These are phyloP conservation scores for Willowsia nigromaculata DNA, from an alignment of 2,888 invertebrate genomes.

Conservation along the genomic window DNA sequence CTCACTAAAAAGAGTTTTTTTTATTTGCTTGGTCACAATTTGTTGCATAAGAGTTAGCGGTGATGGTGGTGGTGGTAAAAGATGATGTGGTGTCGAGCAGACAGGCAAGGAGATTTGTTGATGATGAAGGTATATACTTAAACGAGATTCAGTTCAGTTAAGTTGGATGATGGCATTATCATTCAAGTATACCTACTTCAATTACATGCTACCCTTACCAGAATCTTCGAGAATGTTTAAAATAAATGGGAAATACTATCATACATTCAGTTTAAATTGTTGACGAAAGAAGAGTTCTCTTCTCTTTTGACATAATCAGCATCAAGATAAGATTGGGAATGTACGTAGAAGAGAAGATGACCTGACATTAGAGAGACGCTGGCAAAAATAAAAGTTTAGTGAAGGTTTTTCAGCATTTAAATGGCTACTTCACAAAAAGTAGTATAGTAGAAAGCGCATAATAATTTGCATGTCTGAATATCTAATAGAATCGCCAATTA, in stretches of 20 bases:
- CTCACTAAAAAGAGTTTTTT: slow-evolving; percentile 2
- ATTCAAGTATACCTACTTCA: not conserved
- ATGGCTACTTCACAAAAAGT: too few relatives aligned
- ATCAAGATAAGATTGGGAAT: too few relatives aligned
- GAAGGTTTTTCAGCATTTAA: too few relatives aligned
- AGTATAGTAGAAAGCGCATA: too few relatives aligned
- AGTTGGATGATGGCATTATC: not conserved
- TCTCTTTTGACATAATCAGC: too few relatives aligned
- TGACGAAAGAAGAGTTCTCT: not conserved
- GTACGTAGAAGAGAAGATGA: too few relatives aligned
- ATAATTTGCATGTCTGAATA: too few relatives aligned
- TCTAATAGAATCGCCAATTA: too few relatives aligned
- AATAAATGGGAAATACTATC: not conserved
- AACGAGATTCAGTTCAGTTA: not conserved
- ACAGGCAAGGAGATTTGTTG: not conserved
- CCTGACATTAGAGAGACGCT: too few relatives aligned
- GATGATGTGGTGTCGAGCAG: not conserved
- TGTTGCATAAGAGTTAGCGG: slow-evolving; percentile 24
- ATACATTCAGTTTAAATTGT: not conserved
- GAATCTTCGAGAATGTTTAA: not conserved
- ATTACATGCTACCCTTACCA: not conserved
- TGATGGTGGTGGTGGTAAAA: not conserved
- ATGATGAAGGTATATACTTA: not conserved
- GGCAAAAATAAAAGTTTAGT: too few relatives aligned
- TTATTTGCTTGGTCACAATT: slow-evolving; percentile 12